Conservation (phyloP, 2,113 vertebrate species). For the Gymnobelideus leadbeateri region DNA sequence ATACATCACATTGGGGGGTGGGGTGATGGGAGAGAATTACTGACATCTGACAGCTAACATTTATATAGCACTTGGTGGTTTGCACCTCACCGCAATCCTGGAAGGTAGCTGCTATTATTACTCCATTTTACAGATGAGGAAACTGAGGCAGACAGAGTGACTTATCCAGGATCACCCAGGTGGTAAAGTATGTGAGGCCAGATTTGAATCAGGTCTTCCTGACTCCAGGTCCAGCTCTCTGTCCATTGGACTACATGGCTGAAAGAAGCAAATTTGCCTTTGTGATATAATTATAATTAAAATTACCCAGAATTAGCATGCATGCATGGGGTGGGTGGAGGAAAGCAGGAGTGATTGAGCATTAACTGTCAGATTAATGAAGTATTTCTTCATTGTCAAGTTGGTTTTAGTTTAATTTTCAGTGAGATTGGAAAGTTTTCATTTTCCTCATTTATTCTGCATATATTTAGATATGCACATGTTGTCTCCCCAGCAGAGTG, state of each 20-base stretch:
- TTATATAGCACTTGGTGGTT: background rate
- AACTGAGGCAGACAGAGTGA: background rate
- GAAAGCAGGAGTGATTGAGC: background rate
- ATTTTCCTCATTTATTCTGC: background rate
- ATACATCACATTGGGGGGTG: background rate
- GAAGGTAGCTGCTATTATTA: background rate
- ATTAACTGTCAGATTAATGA: background rate
- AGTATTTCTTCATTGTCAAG: background rate
- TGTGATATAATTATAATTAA: background rate
- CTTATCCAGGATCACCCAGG: background rate
- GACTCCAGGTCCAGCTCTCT: background rate
- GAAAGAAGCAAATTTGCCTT: background rate
- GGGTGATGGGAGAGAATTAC: slow-evolving; percentile 12
- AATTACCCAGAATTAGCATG: background rate
- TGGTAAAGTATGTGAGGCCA: background rate
- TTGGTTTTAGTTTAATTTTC: background rate
- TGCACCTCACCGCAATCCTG: background rate
- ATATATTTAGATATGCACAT: background rate
- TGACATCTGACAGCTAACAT: background rate
- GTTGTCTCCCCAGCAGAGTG: background rate
- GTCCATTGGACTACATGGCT: background rate
- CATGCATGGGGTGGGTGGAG: too few relatives aligned
- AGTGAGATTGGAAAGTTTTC: background rate
- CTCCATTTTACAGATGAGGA: background rate
- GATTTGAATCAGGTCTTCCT: background rate